Conservation (phyloP, 2,113 vertebrate genomes). For the Anolis carolinensis region DNA sequence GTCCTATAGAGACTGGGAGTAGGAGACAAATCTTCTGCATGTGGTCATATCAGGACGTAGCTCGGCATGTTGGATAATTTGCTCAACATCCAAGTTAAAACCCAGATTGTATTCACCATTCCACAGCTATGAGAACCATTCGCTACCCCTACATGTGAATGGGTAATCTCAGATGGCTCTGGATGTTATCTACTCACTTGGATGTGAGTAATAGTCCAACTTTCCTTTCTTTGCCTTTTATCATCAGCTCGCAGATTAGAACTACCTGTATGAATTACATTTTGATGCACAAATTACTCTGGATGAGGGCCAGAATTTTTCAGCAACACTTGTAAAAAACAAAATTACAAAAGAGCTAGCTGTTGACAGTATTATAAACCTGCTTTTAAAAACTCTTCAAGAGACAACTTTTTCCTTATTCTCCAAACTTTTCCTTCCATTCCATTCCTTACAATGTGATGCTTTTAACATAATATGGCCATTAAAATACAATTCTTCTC, state of each 20-base stretch:
- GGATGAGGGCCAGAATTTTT: background rate
- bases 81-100: too few relatives aligned
- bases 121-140: too few relatives aligned
- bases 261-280: background rate
- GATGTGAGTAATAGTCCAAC: background rate
- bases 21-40: too few relatives aligned
- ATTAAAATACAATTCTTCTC: constrained; percentile 30
- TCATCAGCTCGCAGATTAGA: background rate
- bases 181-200: background rate
- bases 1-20: background rate
- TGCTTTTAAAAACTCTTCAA: rapidly evolving
- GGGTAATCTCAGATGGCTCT: too few relatives aligned
- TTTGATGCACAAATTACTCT: background rate
- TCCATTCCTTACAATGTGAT: constrained; percentile 1
- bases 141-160: background rate
- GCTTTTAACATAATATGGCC: constrained; percentile 3
- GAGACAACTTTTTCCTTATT: background rate
- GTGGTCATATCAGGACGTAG: too few relatives aligned
- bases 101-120: too few relatives aligned
- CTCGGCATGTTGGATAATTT: too few relatives aligned
- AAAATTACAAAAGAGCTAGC: background rate
- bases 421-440: background rate
- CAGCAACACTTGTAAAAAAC: background rate
- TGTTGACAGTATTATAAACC: background rate
- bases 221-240: background rate